Evolutionary conservation across 2,888 invertebrate species (phyloP).

Genomic region (Altica lythri): DNA sequence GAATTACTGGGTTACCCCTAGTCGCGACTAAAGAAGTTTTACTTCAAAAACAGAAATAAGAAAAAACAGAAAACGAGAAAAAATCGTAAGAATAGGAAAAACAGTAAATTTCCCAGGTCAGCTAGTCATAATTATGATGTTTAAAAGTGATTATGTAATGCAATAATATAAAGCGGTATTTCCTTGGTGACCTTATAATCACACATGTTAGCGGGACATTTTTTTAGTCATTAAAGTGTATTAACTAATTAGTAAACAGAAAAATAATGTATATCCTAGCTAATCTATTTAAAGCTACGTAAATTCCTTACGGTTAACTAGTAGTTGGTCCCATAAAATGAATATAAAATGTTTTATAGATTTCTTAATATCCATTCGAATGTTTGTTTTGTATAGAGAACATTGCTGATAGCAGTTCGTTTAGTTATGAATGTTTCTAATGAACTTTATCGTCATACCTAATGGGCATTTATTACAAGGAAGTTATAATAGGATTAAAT

Average conservation of each 20-base stretch:
- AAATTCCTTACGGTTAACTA: constrained; percentile 19
- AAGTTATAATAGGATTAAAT: constrained; percentile 14
- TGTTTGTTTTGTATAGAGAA: constrained; percentile 22
- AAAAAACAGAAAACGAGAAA: no score
- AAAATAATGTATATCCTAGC: constrained; percentile 8
- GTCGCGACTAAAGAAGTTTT: no score
- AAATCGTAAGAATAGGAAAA: no score
- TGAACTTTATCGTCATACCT: constrained; percentile 21
- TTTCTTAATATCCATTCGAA: constrained; percentile 16
- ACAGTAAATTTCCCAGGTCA: no score
- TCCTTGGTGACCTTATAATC: no score
- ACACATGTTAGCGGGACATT: no score
- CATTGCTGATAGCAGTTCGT: constrained; percentile 13
- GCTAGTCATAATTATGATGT: no score
- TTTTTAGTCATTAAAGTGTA: no score
- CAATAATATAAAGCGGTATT: no score
- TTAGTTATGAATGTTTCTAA: constrained; percentile 23
- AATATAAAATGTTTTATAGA: constrained; percentile 23
- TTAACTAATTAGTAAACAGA: constrained; percentile 2
- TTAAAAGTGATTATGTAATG: no score
- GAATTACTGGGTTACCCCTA: no score
- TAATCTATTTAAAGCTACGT: constrained; percentile 12
- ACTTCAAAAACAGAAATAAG: no score
- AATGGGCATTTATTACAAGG: constrained; percentile 13
- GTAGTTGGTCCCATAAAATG: constrained; percentile 18